Evolutionary conservation across 2,113 vertebrate species (phyloP).

Genomic region (Acanthisitta chloris): DNA sequence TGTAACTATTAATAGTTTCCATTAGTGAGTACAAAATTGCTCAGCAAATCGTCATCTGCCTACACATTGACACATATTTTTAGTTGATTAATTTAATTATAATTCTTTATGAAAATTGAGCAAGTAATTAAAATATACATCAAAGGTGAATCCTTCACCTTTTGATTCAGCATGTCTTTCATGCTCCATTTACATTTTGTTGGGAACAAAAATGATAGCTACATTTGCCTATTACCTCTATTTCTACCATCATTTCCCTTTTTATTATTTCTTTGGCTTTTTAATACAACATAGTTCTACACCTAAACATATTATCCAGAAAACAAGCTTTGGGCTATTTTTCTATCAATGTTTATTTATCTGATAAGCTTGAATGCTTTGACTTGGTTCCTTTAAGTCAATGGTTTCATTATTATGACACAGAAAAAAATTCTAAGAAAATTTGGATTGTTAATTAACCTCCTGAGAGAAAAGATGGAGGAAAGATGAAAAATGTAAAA

Average conservation of each 20-base stretch:
- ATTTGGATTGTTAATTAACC: background rate
- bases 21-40: background rate
- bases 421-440: background rate
- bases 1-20: background rate
- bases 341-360: background rate
- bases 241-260: background rate
- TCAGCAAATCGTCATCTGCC: background rate
- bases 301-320: background rate
- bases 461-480: background rate
- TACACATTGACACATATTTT: background rate
- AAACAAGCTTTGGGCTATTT: background rate
- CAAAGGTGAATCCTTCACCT: background rate
- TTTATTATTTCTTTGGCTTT: background rate
- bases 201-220: background rate
- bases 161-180: background rate
- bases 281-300: background rate
- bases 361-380: background rate
- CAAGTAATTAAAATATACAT: background rate
- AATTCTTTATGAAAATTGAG: background rate
- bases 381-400: background rate
- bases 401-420: background rate
- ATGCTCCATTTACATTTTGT: background rate
- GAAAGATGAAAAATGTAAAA: background rate
- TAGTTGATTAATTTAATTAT: conserved; percentile 19
- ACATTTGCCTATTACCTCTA: background rate